These are phyloP conservation scores for Diloba caeruleocephala DNA, from an alignment of 2,888 invertebrate genomes.

Conservation along the genomic window DNA sequence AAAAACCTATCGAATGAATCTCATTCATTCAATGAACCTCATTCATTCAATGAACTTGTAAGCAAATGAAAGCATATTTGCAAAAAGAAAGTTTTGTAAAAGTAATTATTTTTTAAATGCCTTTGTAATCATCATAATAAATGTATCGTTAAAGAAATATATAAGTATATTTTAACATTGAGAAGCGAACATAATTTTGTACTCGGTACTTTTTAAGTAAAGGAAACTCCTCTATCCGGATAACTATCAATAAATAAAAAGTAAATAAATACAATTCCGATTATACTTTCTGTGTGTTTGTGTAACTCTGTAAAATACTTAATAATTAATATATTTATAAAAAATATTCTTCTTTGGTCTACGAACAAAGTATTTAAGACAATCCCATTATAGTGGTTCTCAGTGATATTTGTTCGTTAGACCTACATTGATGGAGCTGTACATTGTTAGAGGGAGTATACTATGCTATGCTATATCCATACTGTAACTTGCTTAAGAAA, in stretches of 20 bases:
- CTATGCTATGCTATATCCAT: conserved; percentile 77
- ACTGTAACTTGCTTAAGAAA: conserved; percentile 84
- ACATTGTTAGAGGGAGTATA: conserved; percentile 61
- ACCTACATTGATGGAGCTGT: conserved; percentile 49
- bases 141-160: conserved; percentile 54
- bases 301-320: conserved; percentile 73
- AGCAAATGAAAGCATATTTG: conserved; percentile 17
- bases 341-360: conserved; percentile 58
- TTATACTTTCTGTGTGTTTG: conserved; percentile 65
- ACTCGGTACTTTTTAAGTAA: conserved; percentile 64
- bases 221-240: conserved; percentile 26
- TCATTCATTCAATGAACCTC: conserved; percentile 13
- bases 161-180: conserved; percentile 55
- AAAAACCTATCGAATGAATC: conserved; percentile 23
- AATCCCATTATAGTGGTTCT: conserved; percentile 16
- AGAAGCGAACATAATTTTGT: conserved; percentile 74
- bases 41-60: conserved; percentile 14
- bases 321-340: conserved; percentile 52
- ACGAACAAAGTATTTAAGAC: conserved; percentile 39
- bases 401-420: conserved; percentile 35
- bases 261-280: conserved; percentile 53
- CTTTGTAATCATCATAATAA: conserved; percentile 58
- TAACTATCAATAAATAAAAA: conserved; percentile 39
- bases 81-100: conserved; percentile 13
- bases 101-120: conserved; percentile 48